Base-by-base conservation (phyloP, 2,888 invertebrate species). In the Pandemis cinnamomeana region DNA sequence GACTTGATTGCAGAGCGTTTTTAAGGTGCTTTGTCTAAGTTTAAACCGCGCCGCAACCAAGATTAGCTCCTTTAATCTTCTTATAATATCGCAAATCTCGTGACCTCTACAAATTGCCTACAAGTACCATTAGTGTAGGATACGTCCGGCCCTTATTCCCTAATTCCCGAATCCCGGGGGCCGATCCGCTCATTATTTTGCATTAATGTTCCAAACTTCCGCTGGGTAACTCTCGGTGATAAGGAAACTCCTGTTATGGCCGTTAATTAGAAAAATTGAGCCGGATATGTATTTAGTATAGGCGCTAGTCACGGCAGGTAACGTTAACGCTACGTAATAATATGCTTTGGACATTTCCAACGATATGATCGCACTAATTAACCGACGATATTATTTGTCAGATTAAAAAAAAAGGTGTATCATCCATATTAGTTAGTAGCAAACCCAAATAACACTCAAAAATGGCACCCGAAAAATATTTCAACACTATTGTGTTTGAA, bases 161-260 rank as follows among this genome's bases (percentile, higher is more conserved):
- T 83, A 84, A 83, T 81, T 82, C 79, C 78, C 79, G 79, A 86
- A 84, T 87, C 87, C 87, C 88, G 77, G 80, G 84, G 86, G 86
- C 83, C 88, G 87, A 91, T 89, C 88, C 87, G 90, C 85, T 87
- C 88, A 88, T 91, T 91, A 91, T 87, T 91, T 87, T 85, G 86
- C 89, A 89, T 92, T 92, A 91, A 91, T 88, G 88, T 86, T 83
- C 84, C 80, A 84, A 92, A 92, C 86, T 91, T 92, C 85, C 84
- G 84, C 84, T 82, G 83, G 83, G 85, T 86, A 88, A 86, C 86
- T 84, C 85, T 81, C 79, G 83, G 84, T 89, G 88, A 91, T 90
- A 88, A 90, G 85, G 84, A 86, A 88, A 89, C 86, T 86, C 87
- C 82, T 79, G 83, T 83, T 84, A 85, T 82, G 78, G 79, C 75